Evolutionary conservation across 2,113 vertebrate species (phyloP).

Genomic region (Phalacrocorax pelagicus): DNA sequence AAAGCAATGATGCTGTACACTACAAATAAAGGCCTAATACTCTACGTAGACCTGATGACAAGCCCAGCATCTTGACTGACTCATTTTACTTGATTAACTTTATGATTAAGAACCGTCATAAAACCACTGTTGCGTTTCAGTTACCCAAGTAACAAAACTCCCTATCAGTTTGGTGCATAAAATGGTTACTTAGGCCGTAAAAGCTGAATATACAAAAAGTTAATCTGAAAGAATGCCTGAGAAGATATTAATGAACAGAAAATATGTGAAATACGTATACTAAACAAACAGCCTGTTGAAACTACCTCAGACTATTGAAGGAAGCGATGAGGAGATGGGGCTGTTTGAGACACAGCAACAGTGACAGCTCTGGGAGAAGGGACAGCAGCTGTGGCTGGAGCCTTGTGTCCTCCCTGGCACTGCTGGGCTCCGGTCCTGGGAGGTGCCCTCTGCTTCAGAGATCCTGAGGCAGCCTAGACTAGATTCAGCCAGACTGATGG

Average conservation of each 20-base stretch:
- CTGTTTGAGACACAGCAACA: neutral
- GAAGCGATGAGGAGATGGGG: accelerated
- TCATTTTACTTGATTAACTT: neutral
- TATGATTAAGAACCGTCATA: neutral
- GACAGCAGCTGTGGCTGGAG: neutral
- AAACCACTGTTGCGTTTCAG: accelerated
- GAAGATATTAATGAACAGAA: neutral
- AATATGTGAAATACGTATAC: accelerated
- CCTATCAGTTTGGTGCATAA: neutral
- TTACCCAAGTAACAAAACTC: neutral
- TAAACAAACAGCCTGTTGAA: neutral
- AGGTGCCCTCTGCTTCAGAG: neutral
- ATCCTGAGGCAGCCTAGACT: neutral
- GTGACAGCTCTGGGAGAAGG: neutral
- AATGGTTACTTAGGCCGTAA: neutral
- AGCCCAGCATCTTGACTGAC: neutral
- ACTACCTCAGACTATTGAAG: neutral
- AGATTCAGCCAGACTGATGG: neutral
- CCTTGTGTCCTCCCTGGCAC: accelerated
- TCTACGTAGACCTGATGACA: neutral
- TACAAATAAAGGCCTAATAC: neutral
- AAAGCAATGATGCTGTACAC: neutral
- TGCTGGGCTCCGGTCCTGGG: accelerated
- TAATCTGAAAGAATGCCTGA: neutral
- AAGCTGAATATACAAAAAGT: neutral